phyloP scores from a whole-genome alignment of 2,113 vertebrate species.

The Climacteris rufus region DNA sequence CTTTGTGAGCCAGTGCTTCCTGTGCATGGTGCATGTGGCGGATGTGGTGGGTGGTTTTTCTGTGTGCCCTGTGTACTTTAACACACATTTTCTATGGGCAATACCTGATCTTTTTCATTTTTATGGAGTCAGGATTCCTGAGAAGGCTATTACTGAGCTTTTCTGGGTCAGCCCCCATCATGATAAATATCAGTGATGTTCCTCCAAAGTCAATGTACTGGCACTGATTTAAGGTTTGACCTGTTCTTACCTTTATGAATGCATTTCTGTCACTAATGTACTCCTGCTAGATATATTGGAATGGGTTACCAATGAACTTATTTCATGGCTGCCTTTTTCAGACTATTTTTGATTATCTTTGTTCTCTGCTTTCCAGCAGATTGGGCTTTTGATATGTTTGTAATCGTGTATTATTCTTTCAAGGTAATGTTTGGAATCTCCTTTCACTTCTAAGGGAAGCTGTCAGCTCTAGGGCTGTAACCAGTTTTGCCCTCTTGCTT shows the following conservation, averaged over 20 bases:
- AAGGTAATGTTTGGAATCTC: neutral
- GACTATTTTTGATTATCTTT: slow-evolving; percentile 21
- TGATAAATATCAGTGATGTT: neutral
- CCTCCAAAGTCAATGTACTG: neutral
- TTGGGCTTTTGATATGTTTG: slow-evolving; percentile 29
- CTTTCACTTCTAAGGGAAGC: neutral
- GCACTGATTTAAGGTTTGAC: neutral
- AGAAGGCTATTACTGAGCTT: neutral
- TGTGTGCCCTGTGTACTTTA: accelerated
- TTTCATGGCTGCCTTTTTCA: neutral
- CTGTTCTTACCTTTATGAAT: neutral
- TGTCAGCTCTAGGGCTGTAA: neutral
- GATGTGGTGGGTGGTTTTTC: accelerated
- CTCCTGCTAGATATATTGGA: neutral
- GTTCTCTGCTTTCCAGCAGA: neutral
- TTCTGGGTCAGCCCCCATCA: neutral
- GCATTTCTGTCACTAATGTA: neutral
- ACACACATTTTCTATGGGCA: neutral
- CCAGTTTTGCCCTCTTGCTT: neutral
- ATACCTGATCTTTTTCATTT: neutral
- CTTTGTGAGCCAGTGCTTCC: neutral
- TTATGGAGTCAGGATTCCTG: neutral
- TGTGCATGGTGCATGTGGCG: neutral
- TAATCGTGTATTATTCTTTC: slow-evolving; percentile 17
- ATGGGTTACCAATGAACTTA: neutral